Evolutionary conservation across 2,888 invertebrate species (phyloP).

Genomic region (Mythimna loreyi): DNA sequence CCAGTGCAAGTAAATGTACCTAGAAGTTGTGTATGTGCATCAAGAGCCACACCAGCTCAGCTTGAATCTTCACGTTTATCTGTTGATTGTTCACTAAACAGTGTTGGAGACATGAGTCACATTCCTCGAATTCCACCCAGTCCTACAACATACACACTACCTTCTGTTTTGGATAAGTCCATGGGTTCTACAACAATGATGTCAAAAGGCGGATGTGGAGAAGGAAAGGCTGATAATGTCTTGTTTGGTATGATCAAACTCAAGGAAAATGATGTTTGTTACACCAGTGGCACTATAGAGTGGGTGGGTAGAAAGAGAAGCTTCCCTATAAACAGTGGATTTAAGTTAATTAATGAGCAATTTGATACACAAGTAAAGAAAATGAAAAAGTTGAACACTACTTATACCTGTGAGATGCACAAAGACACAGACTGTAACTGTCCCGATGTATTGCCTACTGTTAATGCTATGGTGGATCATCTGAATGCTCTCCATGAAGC

Average conservation of each 20-base stretch:
- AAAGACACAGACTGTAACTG: slow-evolving; percentile 82
- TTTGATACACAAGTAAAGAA: slow-evolving; percentile 75
- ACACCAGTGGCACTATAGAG: slow-evolving; percentile 87
- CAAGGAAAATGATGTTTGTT: slow-evolving; percentile 85
- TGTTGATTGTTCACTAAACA: slow-evolving; percentile 61
- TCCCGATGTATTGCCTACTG: slow-evolving; percentile 86
- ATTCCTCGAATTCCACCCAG: slow-evolving; percentile 83
- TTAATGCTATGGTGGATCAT: slow-evolving; percentile 90
- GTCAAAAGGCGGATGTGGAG: slow-evolving; percentile 46
- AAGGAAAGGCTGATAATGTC: slow-evolving; percentile 64
- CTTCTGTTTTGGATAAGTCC: slow-evolving; percentile 74
- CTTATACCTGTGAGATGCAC: slow-evolving; percentile 65
- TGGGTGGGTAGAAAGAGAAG: slow-evolving; percentile 87
- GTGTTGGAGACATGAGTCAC: slow-evolving; percentile 83
- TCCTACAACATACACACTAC: slow-evolving; percentile 80
- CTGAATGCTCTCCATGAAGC: slow-evolving; percentile 90
- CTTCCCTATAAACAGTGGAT: slow-evolving; percentile 85
- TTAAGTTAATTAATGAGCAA: slow-evolving; percentile 80
- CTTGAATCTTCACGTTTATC: slow-evolving; percentile 41
- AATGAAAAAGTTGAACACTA: slow-evolving; percentile 72
- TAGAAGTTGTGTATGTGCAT: slow-evolving; percentile 30
- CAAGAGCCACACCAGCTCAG: slow-evolving; percentile 27
- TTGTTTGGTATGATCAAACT: slow-evolving; percentile 87
- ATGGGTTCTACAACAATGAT: slow-evolving; percentile 49
- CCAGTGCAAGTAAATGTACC: slow-evolving; percentile 26